These are phyloP conservation scores for Chironomus striatipennis DNA, from an alignment of 1,140 invertebrate genomes.

Conservation along the genomic window DNA sequence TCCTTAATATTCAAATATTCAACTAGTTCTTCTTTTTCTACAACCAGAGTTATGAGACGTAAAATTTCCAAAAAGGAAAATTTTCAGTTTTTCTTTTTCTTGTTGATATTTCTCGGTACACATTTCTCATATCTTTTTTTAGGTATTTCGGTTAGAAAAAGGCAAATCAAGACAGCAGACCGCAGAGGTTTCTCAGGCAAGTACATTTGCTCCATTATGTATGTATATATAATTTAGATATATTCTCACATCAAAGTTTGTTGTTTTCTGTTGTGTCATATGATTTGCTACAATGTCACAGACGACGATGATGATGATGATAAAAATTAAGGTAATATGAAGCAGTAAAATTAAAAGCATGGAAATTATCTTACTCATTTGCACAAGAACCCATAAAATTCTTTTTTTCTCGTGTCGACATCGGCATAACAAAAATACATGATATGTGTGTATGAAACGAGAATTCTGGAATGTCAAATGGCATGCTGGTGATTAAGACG, in stretches of 20 bases:
- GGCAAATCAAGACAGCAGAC: slow-evolving; percentile 5
- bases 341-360: neutral
- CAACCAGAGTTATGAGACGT: too few relatives aligned
- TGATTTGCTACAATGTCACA: neutral
- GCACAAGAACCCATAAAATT: neutral
- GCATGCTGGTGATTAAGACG: too few relatives aligned
- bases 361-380: neutral
- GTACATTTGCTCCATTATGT: neutral
- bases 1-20: too few relatives aligned
- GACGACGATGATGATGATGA: neutral
- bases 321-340: slow-evolving; percentile 6
- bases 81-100: neutral
- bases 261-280: neutral
- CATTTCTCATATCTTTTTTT: too few relatives aligned
- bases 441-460: too few relatives aligned
- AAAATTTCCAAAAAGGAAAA: too few relatives aligned
- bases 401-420: neutral
- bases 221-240: neutral
- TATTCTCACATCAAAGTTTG: neutral
- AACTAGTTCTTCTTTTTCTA: too few relatives aligned
- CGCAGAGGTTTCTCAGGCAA: slow-evolving; percentile 4
- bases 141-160: too few relatives aligned
- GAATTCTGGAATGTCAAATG: too few relatives aligned
- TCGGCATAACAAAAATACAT: too few relatives aligned
- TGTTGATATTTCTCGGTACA: neutral